phyloP scores from a whole-genome alignment of 2,797 vertebrate species.

The Antrozous pallidus region DNA sequence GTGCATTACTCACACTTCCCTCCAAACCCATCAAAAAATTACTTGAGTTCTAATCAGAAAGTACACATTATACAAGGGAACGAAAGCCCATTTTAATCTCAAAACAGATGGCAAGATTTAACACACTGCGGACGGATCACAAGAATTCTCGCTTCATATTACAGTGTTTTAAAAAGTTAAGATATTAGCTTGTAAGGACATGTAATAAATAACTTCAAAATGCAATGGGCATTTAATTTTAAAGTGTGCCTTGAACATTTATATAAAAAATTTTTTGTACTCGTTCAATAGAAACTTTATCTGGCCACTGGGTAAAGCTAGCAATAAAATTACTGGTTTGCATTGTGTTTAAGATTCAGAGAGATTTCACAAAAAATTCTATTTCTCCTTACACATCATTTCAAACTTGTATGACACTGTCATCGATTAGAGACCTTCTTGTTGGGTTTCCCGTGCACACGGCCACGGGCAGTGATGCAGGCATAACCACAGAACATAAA shows the following conservation, averaged over 20 bases:
- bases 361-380: not conserved
- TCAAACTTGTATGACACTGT: not conserved
- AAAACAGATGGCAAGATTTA: slow-evolving; percentile 11
- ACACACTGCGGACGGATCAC: no score
- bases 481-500: not conserved
- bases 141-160: no score
- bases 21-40: not conserved
- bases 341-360: not conserved
- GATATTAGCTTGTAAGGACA: no score
- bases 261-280: no score
- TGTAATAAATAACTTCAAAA: no score
- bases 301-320: no score
- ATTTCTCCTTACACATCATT: not conserved
- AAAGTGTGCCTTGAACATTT: no score
- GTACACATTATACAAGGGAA: not conserved
- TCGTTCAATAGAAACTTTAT: no score
- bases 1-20: not conserved
- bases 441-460: not conserved
- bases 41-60: not conserved
- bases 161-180: no score
- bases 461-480: not conserved
- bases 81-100: not conserved
- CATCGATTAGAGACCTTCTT: not conserved
- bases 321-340: no score
- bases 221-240: no score